A percentile compares a stretch with the other conserved stretches of the same genome.
Conservation (phyloP, 2,888 invertebrate genomes). For the Nycteola revayana region DNA sequence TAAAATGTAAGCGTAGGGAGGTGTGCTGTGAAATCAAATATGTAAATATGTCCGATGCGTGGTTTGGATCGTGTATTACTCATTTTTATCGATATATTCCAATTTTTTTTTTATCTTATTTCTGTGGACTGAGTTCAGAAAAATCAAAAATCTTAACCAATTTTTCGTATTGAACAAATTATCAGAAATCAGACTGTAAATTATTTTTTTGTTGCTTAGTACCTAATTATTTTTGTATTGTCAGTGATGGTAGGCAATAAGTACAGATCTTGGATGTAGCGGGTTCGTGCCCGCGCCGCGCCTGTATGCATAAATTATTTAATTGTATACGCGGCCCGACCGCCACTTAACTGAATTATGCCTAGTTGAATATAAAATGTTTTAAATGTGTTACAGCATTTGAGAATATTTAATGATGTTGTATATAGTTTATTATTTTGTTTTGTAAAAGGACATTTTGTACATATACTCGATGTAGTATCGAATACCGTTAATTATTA, state of each 20-base stretch:
- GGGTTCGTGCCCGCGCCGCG: conserved; percentile 27
- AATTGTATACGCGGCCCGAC: conserved; percentile 48
- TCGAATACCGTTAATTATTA: conserved; percentile 55
- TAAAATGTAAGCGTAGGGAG: conserved; percentile 61
- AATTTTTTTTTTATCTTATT: conserved; percentile 41
- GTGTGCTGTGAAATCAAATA: conserved; percentile 56
- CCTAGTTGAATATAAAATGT: conserved; percentile 79
- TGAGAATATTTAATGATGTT: conserved; percentile 81
- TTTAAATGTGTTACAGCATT: conserved; percentile 82
- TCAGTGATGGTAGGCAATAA: conserved; percentile 54
- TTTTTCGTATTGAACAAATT: conserved; percentile 48
- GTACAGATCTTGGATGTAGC: conserved; percentile 52
- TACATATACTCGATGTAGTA: conserved; percentile 65
- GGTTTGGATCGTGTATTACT: conserved; percentile 42
- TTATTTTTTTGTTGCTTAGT: conserved; percentile 65
- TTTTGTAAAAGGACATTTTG: conserved; percentile 74
- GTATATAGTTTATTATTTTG: conserved; percentile 81
- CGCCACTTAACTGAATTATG: conserved; percentile 67
- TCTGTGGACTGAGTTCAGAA: conserved; percentile 41
- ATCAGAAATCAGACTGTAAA: conserved; percentile 47
- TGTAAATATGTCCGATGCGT: conserved; percentile 55
- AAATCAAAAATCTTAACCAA: conserved; percentile 31
- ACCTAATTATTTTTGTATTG: conserved; percentile 49
- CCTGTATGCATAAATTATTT: conserved; percentile 54
- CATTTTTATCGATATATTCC: conserved; percentile 40